Conservation (phyloP, 2,888 invertebrate species). For the Cantharis flavilabris region DNA sequence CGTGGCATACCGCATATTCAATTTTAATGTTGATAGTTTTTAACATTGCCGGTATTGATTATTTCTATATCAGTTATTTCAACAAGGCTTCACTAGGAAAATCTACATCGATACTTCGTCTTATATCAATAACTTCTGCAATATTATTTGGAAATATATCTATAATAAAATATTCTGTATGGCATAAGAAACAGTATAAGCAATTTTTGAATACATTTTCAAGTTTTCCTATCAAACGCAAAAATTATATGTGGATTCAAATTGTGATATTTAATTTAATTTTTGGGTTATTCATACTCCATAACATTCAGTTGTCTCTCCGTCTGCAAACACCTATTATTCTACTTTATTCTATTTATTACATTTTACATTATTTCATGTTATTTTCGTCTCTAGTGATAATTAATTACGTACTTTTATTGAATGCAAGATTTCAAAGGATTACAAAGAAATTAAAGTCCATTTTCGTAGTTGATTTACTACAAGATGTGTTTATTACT, state of each 20-base stretch:
- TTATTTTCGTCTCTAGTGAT: not conserved
- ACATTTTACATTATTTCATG: not conserved
- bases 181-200: too few relatives aligned
- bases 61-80: not conserved
- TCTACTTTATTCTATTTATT: not conserved
- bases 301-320: not conserved
- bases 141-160: too few relatives aligned
- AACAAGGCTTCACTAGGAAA: not conserved
- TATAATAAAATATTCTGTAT: too few relatives aligned
- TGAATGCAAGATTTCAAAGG: not conserved
- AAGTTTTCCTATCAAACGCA: too few relatives aligned
- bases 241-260: too few relatives aligned
- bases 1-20: not conserved
- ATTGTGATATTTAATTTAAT: too few relatives aligned
- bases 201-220: too few relatives aligned
- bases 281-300: not conserved
- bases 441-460: not conserved
- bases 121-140: not conserved
- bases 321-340: not conserved
- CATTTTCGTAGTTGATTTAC: not conserved
- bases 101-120: not conserved
- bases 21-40: not conserved
- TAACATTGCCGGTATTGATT: not conserved
- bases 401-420: not conserved
- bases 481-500: not conserved